Evolutionary conservation across 2,113 vertebrate species (phyloP), one percentile per base, ranked within the genome.

Genomic region (Corythoichthys haematopterus): DNA sequence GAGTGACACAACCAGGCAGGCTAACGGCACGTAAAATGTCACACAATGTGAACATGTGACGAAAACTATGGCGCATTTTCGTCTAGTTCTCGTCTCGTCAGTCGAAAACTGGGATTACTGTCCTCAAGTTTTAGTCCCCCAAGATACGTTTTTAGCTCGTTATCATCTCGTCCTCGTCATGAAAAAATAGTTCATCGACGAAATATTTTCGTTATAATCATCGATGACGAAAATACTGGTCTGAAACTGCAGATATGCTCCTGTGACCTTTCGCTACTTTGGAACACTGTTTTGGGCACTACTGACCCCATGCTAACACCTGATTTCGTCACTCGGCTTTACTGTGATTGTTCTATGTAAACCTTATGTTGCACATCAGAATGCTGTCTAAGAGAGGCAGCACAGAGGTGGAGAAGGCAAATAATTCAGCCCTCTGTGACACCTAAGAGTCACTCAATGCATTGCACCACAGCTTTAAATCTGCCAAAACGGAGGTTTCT

Each of bases 381-480:
- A 62, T 46, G 43, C 45, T 46, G 37, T 45, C 38, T 11, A 74
- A 73, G 60, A 78, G 75, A 80, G 81, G 12, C 55, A 5, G 66
- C 20, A 28, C 69, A 16, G 64, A 65, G 78, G 76, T 78, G 43
- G 68, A 72, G 73, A 56, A 52, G 40, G 62, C 46, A 71, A 75
- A 76, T 87, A 69, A 84, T 84, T 87, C 83, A 83, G 38, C n/a
- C 5, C 48, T 57, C 45, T 62, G 8, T 72, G 79, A 75, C 84
- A 81, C 75, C 46, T 12, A n/a, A 43, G 78, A 81, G 73, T 74
- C 70, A 72, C 52, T 69, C 64, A 64, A 59, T 84, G 62, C 80
- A 61, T 57, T 82, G 55, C 76, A 72, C 63, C 36, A 6, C 43
- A 40, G 82, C 87, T 73, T 80, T 89, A 88, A 88, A 89, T 88